phyloP scores from a whole-genome alignment of 35 echinoderm and acorn worm species.

The Eucidaris tribuloides region DNA sequence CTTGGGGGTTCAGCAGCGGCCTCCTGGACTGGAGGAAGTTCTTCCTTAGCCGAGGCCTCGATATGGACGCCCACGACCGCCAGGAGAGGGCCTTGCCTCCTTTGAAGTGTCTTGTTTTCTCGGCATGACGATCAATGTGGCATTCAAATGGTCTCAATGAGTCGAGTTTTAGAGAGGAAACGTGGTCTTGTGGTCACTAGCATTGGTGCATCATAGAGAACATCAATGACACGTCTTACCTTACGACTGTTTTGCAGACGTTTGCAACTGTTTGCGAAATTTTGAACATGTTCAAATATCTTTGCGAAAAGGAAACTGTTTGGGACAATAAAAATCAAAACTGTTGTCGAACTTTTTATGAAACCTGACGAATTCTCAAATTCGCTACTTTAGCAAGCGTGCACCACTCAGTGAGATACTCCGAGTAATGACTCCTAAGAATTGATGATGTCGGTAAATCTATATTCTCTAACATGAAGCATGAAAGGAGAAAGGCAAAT shows the following conservation, averaged over 20 bases:
- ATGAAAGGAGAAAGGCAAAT: too few relatives aligned
- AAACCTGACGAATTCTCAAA: too few relatives aligned
- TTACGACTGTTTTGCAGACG: constrained; percentile 9
- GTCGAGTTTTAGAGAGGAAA: neutral
- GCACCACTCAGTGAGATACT: too few relatives aligned
- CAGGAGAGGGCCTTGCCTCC: neutral
- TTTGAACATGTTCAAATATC: neutral
- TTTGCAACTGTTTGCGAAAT: neutral
- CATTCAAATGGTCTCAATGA: constrained; percentile 10
- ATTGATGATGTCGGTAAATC: too few relatives aligned
- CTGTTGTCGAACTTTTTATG: too few relatives aligned
- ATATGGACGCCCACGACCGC: neutral
- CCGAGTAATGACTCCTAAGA: too few relatives aligned
- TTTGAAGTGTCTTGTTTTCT: neutral
- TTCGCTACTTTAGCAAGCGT: too few relatives aligned
- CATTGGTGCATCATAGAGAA: neutral
- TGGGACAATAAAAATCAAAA: too few relatives aligned
- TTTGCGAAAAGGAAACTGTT: too few relatives aligned
- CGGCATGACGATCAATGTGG: neutral
- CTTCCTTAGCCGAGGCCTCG: neutral
- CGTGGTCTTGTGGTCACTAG: constrained; percentile 3
- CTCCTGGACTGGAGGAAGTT: constrained; percentile 13
- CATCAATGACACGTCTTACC: neutral
- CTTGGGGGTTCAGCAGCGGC: neutral
- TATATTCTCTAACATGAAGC: too few relatives aligned